These are phyloP conservation scores for Liasis olivaceus DNA, from an alignment of 2,797 vertebrate species.

Conservation along the genomic window DNA sequence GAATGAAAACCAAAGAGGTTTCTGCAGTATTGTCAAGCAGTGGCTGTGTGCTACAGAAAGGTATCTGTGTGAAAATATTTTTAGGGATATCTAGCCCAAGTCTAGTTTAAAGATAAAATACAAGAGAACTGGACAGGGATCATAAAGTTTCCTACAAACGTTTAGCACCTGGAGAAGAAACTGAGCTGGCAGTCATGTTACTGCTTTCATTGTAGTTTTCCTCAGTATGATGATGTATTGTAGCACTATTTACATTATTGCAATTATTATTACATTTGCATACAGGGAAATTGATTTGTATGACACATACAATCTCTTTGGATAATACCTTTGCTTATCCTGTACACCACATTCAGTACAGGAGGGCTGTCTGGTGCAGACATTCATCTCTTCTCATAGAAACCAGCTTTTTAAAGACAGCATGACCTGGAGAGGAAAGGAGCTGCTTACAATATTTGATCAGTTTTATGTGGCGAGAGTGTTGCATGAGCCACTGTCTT, in stretches of 20 bases:
- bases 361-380: not conserved
- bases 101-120: not conserved
- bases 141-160: not conserved
- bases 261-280: not conserved
- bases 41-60: not conserved
- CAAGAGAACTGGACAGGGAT: not conserved
- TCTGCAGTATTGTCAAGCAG: not conserved
- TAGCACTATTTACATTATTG: not conserved
- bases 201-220: not conserved
- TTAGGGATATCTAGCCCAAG: not conserved
- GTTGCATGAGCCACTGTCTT: not conserved
- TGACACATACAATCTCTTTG: not conserved
- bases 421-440: not conserved
- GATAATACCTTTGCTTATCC: not conserved
- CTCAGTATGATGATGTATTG: not conserved
- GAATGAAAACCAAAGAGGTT: not conserved
- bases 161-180: not conserved
- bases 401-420: not conserved
- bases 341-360: not conserved
- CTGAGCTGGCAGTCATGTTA: not conserved
- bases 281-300: not conserved
- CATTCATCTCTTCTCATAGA: not conserved
- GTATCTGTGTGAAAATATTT: not conserved
- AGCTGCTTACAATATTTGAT: not conserved
- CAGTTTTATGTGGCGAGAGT: not conserved